phyloP scores from a whole-genome alignment of 2,797 vertebrate species.

The Acanthornis magna region DNA sequence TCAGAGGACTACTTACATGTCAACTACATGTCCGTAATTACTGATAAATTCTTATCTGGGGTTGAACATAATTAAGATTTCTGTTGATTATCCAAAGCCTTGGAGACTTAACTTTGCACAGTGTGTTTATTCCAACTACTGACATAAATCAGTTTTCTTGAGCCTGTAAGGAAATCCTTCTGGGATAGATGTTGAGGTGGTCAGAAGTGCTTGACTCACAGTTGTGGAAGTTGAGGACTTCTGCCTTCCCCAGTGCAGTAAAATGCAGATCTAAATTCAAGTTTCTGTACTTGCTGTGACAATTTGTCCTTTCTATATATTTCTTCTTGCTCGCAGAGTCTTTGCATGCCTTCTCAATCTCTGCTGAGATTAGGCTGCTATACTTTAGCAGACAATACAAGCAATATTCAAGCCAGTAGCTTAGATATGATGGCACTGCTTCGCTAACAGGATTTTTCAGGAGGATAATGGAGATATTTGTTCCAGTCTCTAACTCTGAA shows the following conservation, averaged over 20 bases:
- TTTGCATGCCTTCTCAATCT: background rate
- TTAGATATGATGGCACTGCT: background rate
- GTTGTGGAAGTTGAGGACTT: background rate
- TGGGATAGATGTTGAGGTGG: background rate
- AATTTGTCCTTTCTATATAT: background rate
- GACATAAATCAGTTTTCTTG: background rate
- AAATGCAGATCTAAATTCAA: background rate
- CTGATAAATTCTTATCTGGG: background rate
- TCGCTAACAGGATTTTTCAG: background rate
- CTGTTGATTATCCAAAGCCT: conserved; percentile 13
- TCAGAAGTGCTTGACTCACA: background rate
- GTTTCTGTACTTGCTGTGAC: background rate
- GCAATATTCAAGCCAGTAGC: background rate
- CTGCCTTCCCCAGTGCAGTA: background rate
- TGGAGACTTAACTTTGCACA: background rate
- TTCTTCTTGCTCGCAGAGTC: background rate
- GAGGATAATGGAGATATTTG: background rate
- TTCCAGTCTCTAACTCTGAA: background rate
- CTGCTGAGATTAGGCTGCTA: background rate
- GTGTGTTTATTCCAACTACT: background rate
- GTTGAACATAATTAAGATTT: conserved; percentile 19
- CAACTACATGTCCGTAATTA: background rate
- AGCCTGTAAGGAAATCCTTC: background rate
- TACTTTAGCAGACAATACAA: background rate
- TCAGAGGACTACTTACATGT: background rate